Evolutionary conservation across 2,113 vertebrate species (phyloP), one percentile per base, ranked within the genome.

Genomic region (Plecturocebus donacophilus): DNA sequence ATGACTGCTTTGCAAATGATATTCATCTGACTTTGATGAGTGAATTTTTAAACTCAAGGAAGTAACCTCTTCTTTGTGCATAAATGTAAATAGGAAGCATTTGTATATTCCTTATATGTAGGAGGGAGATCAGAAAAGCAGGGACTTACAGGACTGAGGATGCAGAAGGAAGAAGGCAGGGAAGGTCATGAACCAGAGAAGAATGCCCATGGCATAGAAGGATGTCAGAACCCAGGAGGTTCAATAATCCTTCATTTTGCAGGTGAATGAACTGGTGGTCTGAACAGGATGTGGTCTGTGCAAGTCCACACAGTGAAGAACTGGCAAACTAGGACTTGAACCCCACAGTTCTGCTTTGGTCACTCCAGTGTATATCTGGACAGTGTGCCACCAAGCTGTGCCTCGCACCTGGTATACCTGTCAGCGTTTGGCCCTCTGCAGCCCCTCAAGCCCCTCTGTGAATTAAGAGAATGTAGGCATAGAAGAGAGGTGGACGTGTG

Each of bases 1-100:
- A 80, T 1, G 13, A 75, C 47, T 94, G 30, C 47, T 95, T 93
- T 35, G 19, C 12, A 86, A 82, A 75, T 49, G 23, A n/a, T 66
- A 83, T 54, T 88, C 90, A 42, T 64, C 42, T 86, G 32, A 93
- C n/a, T 84, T 84, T 84, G 49, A 77, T 56, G 76, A 94, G 32
- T 84, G 38, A 58, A 86, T 80, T 47, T 97, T 94, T 91, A 68
- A 94, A n/a, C 52, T 61, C 70, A 91, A 35, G 73, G 52, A 85
- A 90, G 52, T 92, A 27, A 66, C 25, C 38, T 58, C 30, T 90
- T 92, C 45, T 90, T 30, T 70, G 80, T 42, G 13, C 32, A 30
- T 66, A 79, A 90, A 83, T 40, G 58, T 49, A 96, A 88, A 75
- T 42, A 92, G 80, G 80, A 82, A 71, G 11, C 56, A 70, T 89